phyloP scores from a whole-genome alignment of 1,140 invertebrate genomes.

The Brachionus plicatilis region DNA sequence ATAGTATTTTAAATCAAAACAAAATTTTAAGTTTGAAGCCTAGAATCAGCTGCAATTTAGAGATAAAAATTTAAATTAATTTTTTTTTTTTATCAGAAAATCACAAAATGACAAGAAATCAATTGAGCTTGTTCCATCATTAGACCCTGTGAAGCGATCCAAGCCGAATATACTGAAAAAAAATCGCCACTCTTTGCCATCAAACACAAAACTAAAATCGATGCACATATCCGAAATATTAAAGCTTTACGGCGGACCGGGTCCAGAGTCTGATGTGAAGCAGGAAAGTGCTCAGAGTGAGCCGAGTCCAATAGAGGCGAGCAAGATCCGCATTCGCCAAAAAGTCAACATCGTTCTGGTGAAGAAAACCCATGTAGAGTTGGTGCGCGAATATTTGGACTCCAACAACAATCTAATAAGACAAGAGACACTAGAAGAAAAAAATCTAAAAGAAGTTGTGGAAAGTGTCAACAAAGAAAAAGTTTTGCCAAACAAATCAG shows the following conservation, averaged over 20 bases:
- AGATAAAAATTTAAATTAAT: background rate
- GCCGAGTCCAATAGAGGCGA: background rate
- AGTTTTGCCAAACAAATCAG: background rate
- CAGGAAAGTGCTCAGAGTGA: background rate
- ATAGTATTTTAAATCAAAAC: too few species aligned
- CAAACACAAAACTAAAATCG: background rate
- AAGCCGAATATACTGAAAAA: background rate
- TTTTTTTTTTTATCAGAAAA: background rate
- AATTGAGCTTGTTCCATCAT: background rate
- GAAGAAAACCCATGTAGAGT: background rate
- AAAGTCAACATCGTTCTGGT: background rate
- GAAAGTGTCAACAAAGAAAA: background rate
- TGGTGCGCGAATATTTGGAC: background rate
- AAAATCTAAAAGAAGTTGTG: background rate
- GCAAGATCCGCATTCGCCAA: background rate
- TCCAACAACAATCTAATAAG: background rate
- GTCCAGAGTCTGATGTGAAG: background rate
- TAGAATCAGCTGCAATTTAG: background rate
- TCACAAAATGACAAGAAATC: background rate
- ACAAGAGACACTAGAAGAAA: background rate
- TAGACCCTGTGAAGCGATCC: background rate
- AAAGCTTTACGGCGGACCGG: background rate
- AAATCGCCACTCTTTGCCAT: background rate
- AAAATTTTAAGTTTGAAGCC: background rate
- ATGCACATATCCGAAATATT: background rate